phyloP scores from a whole-genome alignment of 1,140 invertebrate genomes.

The Campoletis sonorensis region DNA sequence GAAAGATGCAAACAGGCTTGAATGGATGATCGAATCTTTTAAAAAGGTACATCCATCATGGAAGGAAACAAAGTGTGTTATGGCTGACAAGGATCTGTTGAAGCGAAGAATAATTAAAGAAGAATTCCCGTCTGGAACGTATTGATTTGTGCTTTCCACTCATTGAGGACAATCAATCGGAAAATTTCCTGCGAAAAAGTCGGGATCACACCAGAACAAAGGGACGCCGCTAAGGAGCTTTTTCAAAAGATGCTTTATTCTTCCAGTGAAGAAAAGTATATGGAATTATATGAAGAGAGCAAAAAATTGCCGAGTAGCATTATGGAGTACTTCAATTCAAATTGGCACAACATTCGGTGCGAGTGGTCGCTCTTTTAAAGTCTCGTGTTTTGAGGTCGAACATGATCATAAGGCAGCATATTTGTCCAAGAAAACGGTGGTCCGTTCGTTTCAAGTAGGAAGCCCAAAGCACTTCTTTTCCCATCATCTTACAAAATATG shows the following conservation, averaged over 20 bases:
- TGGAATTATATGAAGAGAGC: not conserved
- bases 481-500: too few relatives aligned
- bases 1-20: too few relatives aligned
- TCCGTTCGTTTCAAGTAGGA: too few relatives aligned
- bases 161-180: not conserved
- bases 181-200: slow-evolving; percentile 45
- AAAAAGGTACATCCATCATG: too few relatives aligned
- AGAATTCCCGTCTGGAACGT: too few relatives aligned
- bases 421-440: too few relatives aligned
- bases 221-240: slow-evolving; percentile 22
- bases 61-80: too few relatives aligned
- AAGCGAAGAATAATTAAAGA: too few relatives aligned
- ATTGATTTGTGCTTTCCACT: too few relatives aligned
- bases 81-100: too few relatives aligned
- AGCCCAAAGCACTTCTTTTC: too few relatives aligned
- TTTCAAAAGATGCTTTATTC: slow-evolving; percentile 37
- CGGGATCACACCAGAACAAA: slow-evolving; percentile 25
- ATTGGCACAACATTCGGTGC: slow-evolving; percentile 41
- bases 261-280: slow-evolving; percentile 18
- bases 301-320: slow-evolving; percentile 20
- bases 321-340: slow-evolving; percentile 28
- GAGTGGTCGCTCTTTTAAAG: slow-evolving; percentile 41
- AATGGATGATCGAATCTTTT: too few relatives aligned
- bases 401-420: slow-evolving; percentile 27
- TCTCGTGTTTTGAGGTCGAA: slow-evolving; percentile 12